Evolutionary conservation across 2,797 vertebrate genomes (phyloP).

Genomic region (Xenops minutus): DNA sequence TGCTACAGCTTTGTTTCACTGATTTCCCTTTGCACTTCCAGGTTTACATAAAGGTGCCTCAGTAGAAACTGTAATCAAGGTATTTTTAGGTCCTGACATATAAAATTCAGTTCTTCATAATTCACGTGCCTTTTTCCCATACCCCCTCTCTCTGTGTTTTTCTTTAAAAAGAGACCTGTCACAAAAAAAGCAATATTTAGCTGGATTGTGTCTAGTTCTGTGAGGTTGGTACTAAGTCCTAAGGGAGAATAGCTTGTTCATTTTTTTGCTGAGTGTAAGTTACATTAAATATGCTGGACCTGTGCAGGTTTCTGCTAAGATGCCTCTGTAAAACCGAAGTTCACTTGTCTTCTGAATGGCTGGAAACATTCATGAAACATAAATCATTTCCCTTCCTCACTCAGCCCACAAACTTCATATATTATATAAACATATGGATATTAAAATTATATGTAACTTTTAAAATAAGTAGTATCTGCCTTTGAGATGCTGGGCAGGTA

Average conservation of each 20-base stretch:
- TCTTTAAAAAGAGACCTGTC: neutral
- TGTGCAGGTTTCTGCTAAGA: neutral
- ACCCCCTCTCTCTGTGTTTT: neutral
- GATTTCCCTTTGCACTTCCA: neutral
- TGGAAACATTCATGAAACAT: neutral
- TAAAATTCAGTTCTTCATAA: neutral
- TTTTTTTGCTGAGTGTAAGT: neutral
- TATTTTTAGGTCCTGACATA: neutral
- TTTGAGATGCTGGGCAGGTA: constrained; percentile 14
- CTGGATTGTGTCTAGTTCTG: neutral
- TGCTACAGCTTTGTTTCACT: neutral
- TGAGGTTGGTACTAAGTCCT: neutral
- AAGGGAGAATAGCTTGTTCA: neutral
- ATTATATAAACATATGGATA: constrained; percentile 22
- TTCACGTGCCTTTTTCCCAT: neutral
- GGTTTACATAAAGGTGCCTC: neutral
- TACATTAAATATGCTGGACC: neutral
- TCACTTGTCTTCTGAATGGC: constrained; percentile 1
- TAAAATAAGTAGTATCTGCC: constrained; percentile 14
- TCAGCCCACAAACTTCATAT: neutral
- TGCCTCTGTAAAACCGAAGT: neutral
- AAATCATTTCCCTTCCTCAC: neutral
- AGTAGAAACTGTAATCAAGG: neutral
- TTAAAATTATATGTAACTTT: neutral
- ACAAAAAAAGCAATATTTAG: neutral